phyloP scores from a whole-genome alignment of 2,113 vertebrate genomes.

The Ranitomeya variabilis region DNA sequence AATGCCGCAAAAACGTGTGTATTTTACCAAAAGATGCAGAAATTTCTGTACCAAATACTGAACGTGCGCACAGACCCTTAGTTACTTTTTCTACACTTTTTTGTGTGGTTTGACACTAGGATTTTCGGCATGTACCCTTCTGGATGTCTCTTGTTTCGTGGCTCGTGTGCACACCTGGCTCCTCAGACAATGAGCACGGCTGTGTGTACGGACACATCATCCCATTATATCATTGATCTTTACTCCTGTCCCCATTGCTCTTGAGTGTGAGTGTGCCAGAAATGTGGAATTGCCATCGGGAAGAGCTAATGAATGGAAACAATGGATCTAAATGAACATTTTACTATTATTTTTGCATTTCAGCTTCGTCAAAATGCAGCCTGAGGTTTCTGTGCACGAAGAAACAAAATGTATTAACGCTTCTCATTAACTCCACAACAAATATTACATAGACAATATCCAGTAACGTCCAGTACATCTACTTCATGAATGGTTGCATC shows the following conservation, averaged over 20 bases:
- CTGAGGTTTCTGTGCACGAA: neutral
- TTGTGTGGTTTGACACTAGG: too few species aligned
- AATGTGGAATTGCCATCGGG: neutral
- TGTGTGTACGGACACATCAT: too few species aligned
- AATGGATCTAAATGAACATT: neutral
- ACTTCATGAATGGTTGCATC: neutral
- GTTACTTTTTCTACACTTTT: too few species aligned
- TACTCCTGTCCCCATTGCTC: neutral
- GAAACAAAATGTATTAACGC: neutral
- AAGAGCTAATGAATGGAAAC: neutral
- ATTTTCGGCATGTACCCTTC: too few species aligned
- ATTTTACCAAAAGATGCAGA: too few species aligned
- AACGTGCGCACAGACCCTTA: too few species aligned
- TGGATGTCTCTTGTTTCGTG: too few species aligned
- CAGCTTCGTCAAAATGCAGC: neutral
- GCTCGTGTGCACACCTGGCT: too few species aligned
- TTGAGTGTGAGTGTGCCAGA: neutral
- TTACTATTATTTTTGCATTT: neutral
- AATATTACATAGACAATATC: neutral
- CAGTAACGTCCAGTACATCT: neutral
- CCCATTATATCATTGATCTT: neutral
- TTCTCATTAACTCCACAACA: neutral
- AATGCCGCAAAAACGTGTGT: too few species aligned
- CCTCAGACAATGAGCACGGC: too few species aligned
- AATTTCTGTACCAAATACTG: too few species aligned